These are phyloP conservation scores for Andrena dorsata DNA, from an alignment of 2,888 invertebrate species.

Conservation along the genomic window DNA sequence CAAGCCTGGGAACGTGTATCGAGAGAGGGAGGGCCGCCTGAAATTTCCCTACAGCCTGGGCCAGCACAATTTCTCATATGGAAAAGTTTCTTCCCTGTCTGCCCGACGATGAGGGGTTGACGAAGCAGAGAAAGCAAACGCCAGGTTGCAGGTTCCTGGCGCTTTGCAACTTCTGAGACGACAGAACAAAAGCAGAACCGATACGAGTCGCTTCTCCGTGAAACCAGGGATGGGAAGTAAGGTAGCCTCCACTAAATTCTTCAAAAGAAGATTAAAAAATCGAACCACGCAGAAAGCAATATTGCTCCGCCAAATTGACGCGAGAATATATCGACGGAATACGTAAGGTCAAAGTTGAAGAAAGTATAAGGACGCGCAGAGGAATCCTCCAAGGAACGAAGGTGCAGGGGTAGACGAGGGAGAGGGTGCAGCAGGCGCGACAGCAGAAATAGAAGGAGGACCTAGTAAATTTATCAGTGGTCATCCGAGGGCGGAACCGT, in stretches of 20 bases:
- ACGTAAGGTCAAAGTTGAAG: not conserved
- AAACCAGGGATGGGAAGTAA: not conserved
- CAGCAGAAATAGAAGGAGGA: slow-evolving; percentile 69
- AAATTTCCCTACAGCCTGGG: slow-evolving; percentile 63
- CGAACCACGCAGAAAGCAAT: no score
- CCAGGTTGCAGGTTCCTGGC: slow-evolving; percentile 53
- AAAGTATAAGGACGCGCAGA: not conserved
- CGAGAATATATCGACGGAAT: no score
- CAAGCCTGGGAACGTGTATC: slow-evolving; percentile 34
- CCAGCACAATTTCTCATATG: slow-evolving; percentile 74
- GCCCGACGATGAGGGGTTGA: slow-evolving; percentile 17
- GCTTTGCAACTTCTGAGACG: slow-evolving; percentile 43
- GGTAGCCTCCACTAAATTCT: not conserved
- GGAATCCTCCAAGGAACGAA: not conserved
- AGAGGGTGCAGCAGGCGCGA: slow-evolving; percentile 36
- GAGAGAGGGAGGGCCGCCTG: not conserved
- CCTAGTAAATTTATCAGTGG: slow-evolving; percentile 85
- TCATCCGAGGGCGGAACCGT: slow-evolving; percentile 83
- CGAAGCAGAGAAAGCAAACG: slow-evolving; percentile 28
- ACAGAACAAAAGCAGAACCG: slow-evolving; percentile 44
- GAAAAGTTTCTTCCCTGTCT: slow-evolving; percentile 69
- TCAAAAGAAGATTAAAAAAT: no score
- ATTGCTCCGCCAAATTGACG: no score
- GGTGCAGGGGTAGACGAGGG: not conserved
- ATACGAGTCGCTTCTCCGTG: slow-evolving; percentile 23